These are phyloP conservation scores for Turnix velox DNA, from an alignment of 2,113 vertebrate species.

Conservation along the genomic window DNA sequence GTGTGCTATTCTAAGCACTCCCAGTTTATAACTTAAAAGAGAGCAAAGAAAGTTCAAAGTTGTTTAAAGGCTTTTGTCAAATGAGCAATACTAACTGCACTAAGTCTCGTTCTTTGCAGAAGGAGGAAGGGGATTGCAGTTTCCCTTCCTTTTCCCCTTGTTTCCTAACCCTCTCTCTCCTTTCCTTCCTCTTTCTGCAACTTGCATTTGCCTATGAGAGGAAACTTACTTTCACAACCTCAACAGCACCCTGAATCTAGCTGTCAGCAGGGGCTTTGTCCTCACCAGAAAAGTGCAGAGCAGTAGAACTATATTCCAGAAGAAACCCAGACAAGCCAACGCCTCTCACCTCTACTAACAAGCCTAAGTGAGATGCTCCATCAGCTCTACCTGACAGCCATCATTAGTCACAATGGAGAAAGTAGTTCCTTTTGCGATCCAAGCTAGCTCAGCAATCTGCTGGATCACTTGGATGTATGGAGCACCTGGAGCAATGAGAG, in stretches of 20 bases:
- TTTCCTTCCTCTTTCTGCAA: neutral
- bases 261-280: neutral
- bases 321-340: neutral
- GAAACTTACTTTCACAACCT: neutral
- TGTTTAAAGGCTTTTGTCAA: neutral
- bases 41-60: neutral
- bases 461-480: neutral
- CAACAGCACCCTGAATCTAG: neutral
- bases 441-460: neutral
- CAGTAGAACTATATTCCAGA: neutral
- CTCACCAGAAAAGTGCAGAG: neutral
- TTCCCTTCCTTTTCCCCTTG: neutral
- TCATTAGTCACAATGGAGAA: neutral
- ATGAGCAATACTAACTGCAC: neutral
- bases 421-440: neutral
- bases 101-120: neutral
- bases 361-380: neutral
- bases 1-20: conserved; percentile 2
- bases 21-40: neutral
- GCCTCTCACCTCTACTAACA: neutral
- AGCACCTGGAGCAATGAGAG: neutral
- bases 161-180: neutral
- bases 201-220: neutral
- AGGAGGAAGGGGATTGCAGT: neutral
- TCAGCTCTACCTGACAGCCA: neutral